These are phyloP conservation scores for Chloebia gouldiae DNA, from an alignment of 2,113 vertebrate genomes.

Conservation along the genomic window DNA sequence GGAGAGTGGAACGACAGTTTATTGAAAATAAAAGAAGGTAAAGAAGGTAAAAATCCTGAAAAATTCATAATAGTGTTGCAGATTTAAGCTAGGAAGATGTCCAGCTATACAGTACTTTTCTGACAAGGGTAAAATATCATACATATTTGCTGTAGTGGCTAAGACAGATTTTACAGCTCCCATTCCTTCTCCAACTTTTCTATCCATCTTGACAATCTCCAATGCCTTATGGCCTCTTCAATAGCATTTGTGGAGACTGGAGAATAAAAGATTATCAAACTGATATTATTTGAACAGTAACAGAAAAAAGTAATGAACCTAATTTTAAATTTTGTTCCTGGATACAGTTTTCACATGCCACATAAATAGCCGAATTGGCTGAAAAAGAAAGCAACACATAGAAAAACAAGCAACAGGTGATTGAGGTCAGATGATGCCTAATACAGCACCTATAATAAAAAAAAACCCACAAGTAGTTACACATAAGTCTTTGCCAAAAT, in stretches of 20 bases:
- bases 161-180: neutral
- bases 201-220: neutral
- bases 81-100: neutral
- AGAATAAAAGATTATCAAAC: neutral
- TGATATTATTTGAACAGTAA: neutral
- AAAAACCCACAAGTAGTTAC: rapidly evolving
- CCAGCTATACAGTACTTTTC: neutral
- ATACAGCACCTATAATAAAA: neutral
- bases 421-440: neutral
- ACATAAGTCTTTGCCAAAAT: neutral
- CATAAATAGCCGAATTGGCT: neutral
- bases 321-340: neutral
- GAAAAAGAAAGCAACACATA: neutral
- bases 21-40: neutral
- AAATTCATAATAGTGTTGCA: neutral
- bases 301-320: neutral
- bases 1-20: neutral
- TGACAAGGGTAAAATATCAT: neutral
- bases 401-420: neutral
- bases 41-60: neutral
- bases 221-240: neutral
- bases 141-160: neutral
- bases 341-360: neutral
- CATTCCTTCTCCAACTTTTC: neutral
- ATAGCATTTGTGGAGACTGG: neutral